phyloP scores from a whole-genome alignment of 2,113 vertebrate genomes.

The Genyomyrus donnyi region DNA sequence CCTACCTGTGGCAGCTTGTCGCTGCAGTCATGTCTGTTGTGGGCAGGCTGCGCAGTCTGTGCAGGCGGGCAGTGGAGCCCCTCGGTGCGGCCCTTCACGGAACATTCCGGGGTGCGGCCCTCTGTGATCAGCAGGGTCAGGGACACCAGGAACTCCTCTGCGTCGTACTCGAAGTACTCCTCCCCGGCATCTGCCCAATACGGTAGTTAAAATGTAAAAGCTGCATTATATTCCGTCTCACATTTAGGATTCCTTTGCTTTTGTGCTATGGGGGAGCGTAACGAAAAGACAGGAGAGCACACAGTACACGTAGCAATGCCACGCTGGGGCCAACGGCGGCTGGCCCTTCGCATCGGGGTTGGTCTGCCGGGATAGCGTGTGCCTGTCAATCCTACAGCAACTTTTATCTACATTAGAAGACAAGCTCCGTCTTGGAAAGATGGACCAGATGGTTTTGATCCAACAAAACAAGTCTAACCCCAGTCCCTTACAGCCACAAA shows the following conservation, averaged over 20 bases:
- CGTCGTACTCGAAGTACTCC: constrained; percentile 95
- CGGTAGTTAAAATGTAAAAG: constrained; percentile 1
- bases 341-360: not conserved
- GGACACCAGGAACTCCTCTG: constrained; percentile 94
- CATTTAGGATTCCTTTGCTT: not conserved
- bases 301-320: not conserved
- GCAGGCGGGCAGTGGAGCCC: constrained; percentile 92
- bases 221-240: not conserved
- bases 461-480: not conserved
- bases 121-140: constrained; percentile 92
- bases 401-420: not conserved
- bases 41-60: constrained; percentile 74
- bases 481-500: not conserved
- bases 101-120: constrained; percentile 89
- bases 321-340: not conserved
- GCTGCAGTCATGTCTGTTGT: constrained; percentile 85
- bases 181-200: constrained; percentile 72
- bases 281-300: not conserved
- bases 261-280: not conserved
- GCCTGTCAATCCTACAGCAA: not conserved
- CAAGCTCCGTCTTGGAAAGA: not conserved
- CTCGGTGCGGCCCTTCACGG: constrained; percentile 88
- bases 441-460: not conserved
- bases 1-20: constrained; percentile 87
- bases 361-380: not conserved